Evolutionary conservation across 2,888 invertebrate genomes (phyloP).

Genomic region (Heliothis peltigera): DNA sequence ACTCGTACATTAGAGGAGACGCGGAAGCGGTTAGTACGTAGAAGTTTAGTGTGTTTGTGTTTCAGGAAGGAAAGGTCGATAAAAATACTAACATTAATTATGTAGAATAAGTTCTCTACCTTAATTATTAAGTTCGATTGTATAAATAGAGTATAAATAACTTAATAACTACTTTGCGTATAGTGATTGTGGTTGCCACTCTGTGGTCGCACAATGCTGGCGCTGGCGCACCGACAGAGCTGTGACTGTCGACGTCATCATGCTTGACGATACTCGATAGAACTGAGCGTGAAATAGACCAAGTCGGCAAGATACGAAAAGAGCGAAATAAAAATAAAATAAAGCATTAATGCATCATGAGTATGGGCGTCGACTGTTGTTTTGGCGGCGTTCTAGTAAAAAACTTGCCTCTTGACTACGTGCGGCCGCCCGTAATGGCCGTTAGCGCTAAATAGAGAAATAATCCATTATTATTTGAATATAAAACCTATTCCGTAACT

Average conservation of each 20-base stretch:
- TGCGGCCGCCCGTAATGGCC: slow-evolving; percentile 89
- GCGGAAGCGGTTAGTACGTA: slow-evolving; percentile 81
- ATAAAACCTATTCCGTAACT: slow-evolving; percentile 51
- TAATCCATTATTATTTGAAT: slow-evolving; percentile 73
- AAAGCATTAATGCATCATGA: slow-evolving; percentile 90
- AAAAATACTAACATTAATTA: slow-evolving; percentile 93
- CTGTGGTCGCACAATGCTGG: slow-evolving; percentile 67
- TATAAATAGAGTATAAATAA: slow-evolving; percentile 63
- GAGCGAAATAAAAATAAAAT: slow-evolving; percentile 84
- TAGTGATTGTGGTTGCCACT: slow-evolving; percentile 67
- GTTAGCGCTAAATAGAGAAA: slow-evolving; percentile 89
- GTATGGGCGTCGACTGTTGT: slow-evolving; percentile 87
- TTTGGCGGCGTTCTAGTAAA: slow-evolving; percentile 88
- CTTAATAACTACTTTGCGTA: slow-evolving; percentile 69
- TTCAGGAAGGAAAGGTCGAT: slow-evolving; percentile 95
- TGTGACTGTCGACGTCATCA: slow-evolving; percentile 76
- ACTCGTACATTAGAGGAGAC: slow-evolving; percentile 74
- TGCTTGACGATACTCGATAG: slow-evolving; percentile 65
- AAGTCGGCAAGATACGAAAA: slow-evolving; percentile 80
- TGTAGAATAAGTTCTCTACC: slow-evolving; percentile 84
- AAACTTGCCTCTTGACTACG: slow-evolving; percentile 90
- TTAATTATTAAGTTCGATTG: slow-evolving; percentile 70
- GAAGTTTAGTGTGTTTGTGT: slow-evolving; percentile 87
- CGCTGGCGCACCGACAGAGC: slow-evolving; percentile 60
- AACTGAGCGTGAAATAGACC: slow-evolving; percentile 74